Conservation (phyloP, 2,888 invertebrate species). For the Agrypnus murinus region DNA sequence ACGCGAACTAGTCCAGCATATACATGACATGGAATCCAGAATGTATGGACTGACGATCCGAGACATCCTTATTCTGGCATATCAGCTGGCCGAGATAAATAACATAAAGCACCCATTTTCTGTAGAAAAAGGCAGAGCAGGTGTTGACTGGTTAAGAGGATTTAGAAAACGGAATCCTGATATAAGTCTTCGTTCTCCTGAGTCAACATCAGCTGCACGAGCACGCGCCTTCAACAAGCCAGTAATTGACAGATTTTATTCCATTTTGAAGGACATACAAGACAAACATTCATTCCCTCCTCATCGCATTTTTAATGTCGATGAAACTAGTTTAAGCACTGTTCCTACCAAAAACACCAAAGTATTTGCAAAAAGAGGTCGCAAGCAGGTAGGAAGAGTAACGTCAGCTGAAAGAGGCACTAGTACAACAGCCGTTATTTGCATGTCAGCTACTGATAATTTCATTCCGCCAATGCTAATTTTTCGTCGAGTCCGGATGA, state of each 20-base stretch:
- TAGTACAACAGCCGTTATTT: conserved; percentile 53
- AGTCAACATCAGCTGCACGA: too few species aligned
- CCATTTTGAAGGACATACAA: conserved; percentile 18
- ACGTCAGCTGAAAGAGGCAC: conserved; percentile 60
- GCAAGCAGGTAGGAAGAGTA: conserved; percentile 55
- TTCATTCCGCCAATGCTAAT: too few species aligned
- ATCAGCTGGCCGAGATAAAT: conserved; percentile 40
- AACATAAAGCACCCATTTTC: too few species aligned
- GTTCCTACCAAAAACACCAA: conserved; percentile 50
- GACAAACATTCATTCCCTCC: conserved; percentile 14
- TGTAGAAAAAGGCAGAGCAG: too few species aligned
- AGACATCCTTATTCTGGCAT: conserved; percentile 42
- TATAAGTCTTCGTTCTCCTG: too few species aligned
- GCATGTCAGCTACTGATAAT: conserved; percentile 41
- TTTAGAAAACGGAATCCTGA: too few species aligned
- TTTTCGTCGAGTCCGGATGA: conserved; percentile 38
- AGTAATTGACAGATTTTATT: too few species aligned
- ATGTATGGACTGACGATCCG: conserved; percentile 36
- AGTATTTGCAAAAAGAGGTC: conserved; percentile 49
- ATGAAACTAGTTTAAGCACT: conserved; percentile 29
- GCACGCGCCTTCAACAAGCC: too few species aligned
- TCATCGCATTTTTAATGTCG: conserved; percentile 33
- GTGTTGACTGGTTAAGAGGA: too few species aligned
- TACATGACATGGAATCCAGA: conserved; percentile 29
- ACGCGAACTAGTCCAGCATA: conserved; percentile 19